A percentile compares a stretch with the other conserved stretches of the same genome.
phyloP scores from a whole-genome alignment of 1,140 invertebrate genomes.

The Microplitis demolitor region DNA sequence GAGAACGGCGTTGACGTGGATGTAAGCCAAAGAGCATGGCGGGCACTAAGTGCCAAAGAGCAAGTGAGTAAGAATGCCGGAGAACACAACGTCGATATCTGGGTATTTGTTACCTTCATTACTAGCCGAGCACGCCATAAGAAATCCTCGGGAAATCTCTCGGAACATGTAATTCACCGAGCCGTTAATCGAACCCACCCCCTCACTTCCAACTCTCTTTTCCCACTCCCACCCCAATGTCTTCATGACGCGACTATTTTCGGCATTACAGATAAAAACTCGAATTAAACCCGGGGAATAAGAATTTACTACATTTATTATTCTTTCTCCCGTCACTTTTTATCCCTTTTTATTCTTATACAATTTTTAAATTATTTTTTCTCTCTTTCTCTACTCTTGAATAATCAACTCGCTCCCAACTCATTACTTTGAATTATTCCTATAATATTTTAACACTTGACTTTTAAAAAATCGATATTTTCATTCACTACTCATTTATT shows the following conservation, averaged over 20 bases:
- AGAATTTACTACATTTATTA: slow-evolving; percentile 31
- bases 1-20: neutral
- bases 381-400: neutral
- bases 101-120: slow-evolving; percentile 29
- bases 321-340: neutral
- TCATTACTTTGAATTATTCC: slow-evolving; percentile 60
- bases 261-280: slow-evolving; percentile 41
- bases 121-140: slow-evolving; percentile 12
- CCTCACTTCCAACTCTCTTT: slow-evolving; percentile 7
- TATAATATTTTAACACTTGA: slow-evolving; percentile 57
- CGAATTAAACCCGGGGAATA: slow-evolving; percentile 38
- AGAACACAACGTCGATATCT: slow-evolving; percentile 12
- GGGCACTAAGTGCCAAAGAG: neutral
- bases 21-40: neutral
- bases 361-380: neutral
- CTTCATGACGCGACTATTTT: slow-evolving; percentile 15
- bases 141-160: slow-evolving; percentile 15
- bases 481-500: neutral
- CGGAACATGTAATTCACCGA: slow-evolving; percentile 25
- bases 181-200: slow-evolving; percentile 29
- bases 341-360: neutral
- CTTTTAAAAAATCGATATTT: slow-evolving; percentile 47
- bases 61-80: neutral
- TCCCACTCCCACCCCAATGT: too few relatives aligned
- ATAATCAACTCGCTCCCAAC: slow-evolving; percentile 6